A percentile compares a stretch with the other conserved stretches of the same genome.
These are phyloP conservation scores for Drosophila sordidula DNA, from an alignment of 2,888 invertebrate species.

Conservation along the genomic window DNA sequence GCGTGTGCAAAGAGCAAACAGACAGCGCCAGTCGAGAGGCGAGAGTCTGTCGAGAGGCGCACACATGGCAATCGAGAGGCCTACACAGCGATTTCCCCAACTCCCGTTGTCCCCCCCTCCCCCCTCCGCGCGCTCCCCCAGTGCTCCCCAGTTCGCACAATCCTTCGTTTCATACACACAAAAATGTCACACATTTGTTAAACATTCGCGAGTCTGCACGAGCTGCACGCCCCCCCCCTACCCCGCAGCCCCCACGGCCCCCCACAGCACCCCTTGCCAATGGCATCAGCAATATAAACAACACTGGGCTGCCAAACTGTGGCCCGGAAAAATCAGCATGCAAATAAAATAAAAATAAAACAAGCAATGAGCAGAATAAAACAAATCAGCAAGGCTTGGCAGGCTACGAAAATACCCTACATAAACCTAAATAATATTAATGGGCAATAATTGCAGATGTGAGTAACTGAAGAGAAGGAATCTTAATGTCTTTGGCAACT, in stretches of 20 bases:
- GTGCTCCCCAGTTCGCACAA: constrained; percentile 12
- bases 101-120: background rate
- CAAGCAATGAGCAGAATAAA: constrained; percentile 42
- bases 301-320: constrained; percentile 64
- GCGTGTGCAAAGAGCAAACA: constrained; percentile 72
- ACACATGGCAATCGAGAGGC: constrained; percentile 30
- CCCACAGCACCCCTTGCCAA: constrained; percentile 14
- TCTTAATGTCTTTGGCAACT: background rate
- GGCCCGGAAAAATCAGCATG: constrained; percentile 72
- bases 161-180: constrained; percentile 35
- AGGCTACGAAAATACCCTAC: constrained; percentile 33
- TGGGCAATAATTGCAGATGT: too few relatives aligned
- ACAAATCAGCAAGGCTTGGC: constrained; percentile 26
- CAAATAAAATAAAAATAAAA: constrained; percentile 72
- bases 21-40: constrained; percentile 51
- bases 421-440: too few relatives aligned
- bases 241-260: background rate
- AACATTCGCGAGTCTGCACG: constrained; percentile 72
- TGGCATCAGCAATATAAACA: constrained; percentile 64
- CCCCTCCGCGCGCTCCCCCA: background rate
- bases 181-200: constrained; percentile 81
- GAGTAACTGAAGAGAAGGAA: too few relatives aligned
- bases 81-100: constrained; percentile 14
- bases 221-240: constrained; percentile 32
- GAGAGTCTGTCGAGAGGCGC: constrained; percentile 18